Conservation (phyloP, 2,797 vertebrate species). For the Balearica regulorum region DNA sequence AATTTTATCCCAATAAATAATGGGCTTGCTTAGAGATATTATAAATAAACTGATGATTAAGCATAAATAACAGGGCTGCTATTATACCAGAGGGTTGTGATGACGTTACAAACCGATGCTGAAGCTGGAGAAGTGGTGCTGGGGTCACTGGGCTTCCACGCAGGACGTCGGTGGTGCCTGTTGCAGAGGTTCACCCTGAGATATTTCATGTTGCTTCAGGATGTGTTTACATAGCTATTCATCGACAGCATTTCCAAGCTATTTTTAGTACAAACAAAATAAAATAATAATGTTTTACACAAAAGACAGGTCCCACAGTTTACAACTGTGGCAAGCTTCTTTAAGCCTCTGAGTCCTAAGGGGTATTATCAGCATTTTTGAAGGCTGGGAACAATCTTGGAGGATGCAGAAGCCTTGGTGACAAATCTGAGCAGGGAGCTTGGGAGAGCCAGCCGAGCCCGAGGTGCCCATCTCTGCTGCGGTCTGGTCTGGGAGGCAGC, state of each 20-base stretch:
- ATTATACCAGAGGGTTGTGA: not conserved
- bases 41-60: not conserved
- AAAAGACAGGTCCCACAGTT: not conserved
- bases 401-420: not conserved
- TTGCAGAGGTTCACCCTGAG: not conserved
- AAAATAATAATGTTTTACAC: not conserved
- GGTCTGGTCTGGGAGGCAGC: not conserved
- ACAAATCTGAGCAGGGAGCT: not conserved
- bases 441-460: not conserved
- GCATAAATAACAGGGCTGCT: not conserved
- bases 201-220: not conserved
- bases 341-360: not conserved
- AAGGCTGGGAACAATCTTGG: not conserved
- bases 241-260: not conserved
- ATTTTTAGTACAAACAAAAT: not conserved
- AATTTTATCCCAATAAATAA: not conserved
- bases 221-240: not conserved
- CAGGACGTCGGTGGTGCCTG: not conserved
- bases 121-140: not conserved
- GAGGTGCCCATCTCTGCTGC: rapidly evolving
- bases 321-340: not conserved
- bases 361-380: not conserved
- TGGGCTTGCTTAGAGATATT: not conserved
- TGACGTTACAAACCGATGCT: not conserved
- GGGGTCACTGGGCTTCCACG: not conserved